Percentiles rank a stretch among this genome's conserved stretches.
Evolutionary conservation across 2,113 vertebrate genomes (phyloP).

Genomic region (Sylvilagus bachmani): DNA sequence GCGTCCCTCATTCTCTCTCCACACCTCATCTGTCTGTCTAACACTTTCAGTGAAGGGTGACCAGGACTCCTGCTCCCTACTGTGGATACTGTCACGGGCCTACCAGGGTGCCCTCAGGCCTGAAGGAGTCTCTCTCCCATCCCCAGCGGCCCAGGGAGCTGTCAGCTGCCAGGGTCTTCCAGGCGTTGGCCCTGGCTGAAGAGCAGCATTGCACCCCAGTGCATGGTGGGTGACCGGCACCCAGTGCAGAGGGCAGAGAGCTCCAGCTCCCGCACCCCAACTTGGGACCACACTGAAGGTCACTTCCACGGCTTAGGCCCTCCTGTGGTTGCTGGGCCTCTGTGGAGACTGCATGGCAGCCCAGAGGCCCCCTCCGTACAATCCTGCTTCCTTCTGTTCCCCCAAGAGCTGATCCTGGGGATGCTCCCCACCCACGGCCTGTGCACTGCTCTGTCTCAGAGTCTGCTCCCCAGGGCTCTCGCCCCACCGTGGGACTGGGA

Average conservation of each 20-base stretch:
- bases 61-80: not conserved
- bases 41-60: not conserved
- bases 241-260: not conserved
- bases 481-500: not conserved
- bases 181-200: not conserved
- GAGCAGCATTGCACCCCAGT: not conserved
- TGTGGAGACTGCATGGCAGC: not conserved
- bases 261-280: not conserved
- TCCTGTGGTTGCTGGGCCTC: not conserved
- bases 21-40: not conserved
- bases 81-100: not conserved
- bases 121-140: not conserved
- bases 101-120: not conserved
- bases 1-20: not conserved
- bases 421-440: not conserved
- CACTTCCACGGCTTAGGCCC: not conserved
- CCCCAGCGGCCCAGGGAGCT: not conserved
- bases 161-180: not conserved
- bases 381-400: not conserved
- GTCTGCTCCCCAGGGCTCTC: not conserved
- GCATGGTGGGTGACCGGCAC: not conserved
- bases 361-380: not conserved
- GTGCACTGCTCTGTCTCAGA: not conserved
- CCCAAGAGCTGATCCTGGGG: not conserved
- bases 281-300: not conserved